Evolutionary conservation across 2,797 vertebrate species (phyloP).

Genomic region (Hafferia zeledoni): DNA sequence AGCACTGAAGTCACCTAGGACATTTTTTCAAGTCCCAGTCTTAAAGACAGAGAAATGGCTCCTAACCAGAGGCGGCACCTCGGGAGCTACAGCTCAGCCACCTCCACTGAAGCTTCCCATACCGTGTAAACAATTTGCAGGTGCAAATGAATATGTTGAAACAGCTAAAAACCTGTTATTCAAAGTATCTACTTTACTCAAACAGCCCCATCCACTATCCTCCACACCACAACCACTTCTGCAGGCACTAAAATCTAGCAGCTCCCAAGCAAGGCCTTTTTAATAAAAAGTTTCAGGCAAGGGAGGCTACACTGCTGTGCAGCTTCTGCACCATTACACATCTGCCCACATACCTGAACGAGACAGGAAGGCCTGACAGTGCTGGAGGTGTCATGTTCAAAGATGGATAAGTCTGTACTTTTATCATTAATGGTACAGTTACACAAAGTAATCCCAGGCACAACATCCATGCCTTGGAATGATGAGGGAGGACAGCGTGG

Average conservation of each 20-base stretch:
- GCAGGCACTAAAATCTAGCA: neutral
- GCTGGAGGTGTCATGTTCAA: accelerated
- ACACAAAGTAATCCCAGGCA: neutral
- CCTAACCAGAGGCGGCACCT: neutral
- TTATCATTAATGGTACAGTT: neutral
- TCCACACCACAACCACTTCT: neutral
- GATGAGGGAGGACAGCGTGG: neutral
- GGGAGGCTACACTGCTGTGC: neutral
- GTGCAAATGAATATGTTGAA: neutral
- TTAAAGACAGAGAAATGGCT: neutral
- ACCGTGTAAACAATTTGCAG: neutral
- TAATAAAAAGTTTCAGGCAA: neutral
- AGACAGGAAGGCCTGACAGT: neutral
- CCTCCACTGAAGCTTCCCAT: neutral
- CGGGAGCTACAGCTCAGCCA: neutral
- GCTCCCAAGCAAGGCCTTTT: neutral
- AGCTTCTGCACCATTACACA: neutral
- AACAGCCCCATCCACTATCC: neutral
- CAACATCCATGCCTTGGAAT: accelerated
- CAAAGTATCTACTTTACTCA: neutral
- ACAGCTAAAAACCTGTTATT: neutral
- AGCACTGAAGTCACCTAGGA: neutral
- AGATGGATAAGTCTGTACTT: neutral
- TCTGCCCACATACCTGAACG: accelerated
- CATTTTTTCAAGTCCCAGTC: neutral